Conservation (phyloP, 1,140 invertebrate species). For the Pemphigus obesinymphae region DNA sequence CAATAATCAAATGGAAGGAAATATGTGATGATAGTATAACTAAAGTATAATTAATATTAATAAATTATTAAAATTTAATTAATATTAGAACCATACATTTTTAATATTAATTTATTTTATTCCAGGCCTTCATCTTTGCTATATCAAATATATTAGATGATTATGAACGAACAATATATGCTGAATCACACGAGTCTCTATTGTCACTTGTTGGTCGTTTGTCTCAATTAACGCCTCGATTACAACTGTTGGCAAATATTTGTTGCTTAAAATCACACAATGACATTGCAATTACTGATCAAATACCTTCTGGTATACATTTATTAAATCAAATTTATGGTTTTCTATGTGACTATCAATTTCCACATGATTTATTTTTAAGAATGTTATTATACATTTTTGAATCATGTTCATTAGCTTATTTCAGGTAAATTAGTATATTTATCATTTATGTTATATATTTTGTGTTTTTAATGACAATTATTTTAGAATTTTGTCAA, state of each 20-base stretch:
- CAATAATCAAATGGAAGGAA: neutral
- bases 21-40: neutral
- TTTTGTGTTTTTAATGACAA: neutral
- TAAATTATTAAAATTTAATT: neutral
- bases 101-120: neutral
- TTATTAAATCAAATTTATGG: constrained; percentile 4
- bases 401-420: constrained; percentile 5
- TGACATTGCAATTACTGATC: neutral
- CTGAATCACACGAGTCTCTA: neutral
- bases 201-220: neutral
- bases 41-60: neutral
- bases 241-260: constrained; percentile 12
- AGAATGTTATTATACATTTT: constrained; percentile 31
- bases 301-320: neutral
- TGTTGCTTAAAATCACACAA: neutral
- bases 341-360: constrained; percentile 6
- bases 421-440: constrained; percentile 2
- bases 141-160: neutral
- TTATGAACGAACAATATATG: constrained; percentile 18
- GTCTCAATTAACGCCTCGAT: neutral
- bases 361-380: neutral
- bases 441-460: neutral
- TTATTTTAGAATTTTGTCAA: constrained; percentile 6
- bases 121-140: constrained; percentile 17
- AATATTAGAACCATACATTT: neutral